Evolutionary conservation across 2,113 vertebrate species (phyloP).

Genomic region (Alaudala cheleensis): DNA sequence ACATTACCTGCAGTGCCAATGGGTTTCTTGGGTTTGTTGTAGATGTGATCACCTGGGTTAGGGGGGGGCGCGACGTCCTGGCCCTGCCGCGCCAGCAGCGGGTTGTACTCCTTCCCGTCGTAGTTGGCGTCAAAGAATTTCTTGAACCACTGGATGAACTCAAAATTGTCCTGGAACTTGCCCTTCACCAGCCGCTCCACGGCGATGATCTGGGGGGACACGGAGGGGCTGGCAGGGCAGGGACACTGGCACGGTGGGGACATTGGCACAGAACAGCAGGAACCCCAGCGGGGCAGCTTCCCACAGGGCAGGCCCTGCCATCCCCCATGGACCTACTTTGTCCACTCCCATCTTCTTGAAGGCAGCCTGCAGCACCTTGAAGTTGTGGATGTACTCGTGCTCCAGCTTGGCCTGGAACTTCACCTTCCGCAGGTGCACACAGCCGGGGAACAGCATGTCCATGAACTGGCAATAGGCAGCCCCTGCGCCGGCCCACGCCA

Average conservation of each 20-base stretch:
- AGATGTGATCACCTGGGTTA: conserved; percentile 99
- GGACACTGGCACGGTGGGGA: background rate
- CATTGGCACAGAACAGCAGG: background rate
- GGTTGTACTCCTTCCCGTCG: conserved; percentile 97
- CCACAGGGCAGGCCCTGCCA: background rate
- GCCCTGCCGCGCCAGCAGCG: conserved; percentile 92
- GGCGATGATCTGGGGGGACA: conserved; percentile 87
- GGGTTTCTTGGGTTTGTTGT: conserved; percentile 96
- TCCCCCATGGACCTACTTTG: conserved; percentile 82
- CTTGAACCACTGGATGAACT: conserved; percentile 99
- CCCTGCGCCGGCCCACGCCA: conserved; percentile 67
- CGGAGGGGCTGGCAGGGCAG: background rate
- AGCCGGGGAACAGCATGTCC: conserved; percentile 98
- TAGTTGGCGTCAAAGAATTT: conserved; percentile 99
- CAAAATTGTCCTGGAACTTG: conserved; percentile 99
- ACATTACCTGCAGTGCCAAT: conserved; percentile 89
- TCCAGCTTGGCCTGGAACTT: conserved; percentile 98
- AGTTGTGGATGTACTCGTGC: conserved; percentile 97
- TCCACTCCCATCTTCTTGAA: conserved; percentile 97
- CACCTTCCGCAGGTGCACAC: conserved; percentile 93
- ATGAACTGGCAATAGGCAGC: conserved; percentile 98
- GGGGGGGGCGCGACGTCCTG: conserved; percentile 88
- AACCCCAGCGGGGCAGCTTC: rapidly evolving
- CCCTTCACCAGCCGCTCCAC: conserved; percentile 97
- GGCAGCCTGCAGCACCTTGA: conserved; percentile 96